A percentile compares a stretch with the other conserved stretches of the same genome.
Conservation (phyloP, 2,888 invertebrate genomes). For the Anthophora plumipes region DNA sequence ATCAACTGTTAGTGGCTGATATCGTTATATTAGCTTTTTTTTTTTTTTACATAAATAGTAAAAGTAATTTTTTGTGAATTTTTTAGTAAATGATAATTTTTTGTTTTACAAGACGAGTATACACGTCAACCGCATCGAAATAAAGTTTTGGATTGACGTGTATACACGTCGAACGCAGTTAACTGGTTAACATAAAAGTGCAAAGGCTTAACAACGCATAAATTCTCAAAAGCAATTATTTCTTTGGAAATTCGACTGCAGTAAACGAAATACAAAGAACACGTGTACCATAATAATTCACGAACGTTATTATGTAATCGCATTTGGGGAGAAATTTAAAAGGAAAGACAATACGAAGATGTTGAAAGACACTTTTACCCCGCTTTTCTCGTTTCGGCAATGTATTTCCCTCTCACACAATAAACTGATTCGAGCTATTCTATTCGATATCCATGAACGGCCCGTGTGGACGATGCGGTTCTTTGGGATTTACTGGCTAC, state of each 20-base stretch:
- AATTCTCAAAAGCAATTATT: not conserved
- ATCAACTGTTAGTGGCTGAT: too few relatives aligned
- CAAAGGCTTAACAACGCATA: too few relatives aligned
- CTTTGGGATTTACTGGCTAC: conserved; percentile 75
- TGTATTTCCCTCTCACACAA: conserved; percentile 47
- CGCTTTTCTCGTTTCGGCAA: conserved; percentile 35
- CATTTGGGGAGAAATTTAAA: not conserved
- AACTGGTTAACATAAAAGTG: too few relatives aligned
- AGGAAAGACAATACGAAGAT: not conserved
- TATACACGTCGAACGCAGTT: too few relatives aligned
- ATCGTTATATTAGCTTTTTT: too few relatives aligned
- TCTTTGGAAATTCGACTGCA: conserved; percentile 13
- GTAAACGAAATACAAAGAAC: not conserved
- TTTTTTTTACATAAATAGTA: too few relatives aligned
- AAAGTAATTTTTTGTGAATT: too few relatives aligned
- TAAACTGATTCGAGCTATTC: conserved; percentile 43
- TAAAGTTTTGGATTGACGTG: too few relatives aligned
- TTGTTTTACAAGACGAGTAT: too few relatives aligned
- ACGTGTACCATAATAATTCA: not conserved
- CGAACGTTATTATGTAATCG: not conserved
- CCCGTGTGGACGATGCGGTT: conserved; percentile 58
- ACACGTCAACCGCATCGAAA: too few relatives aligned
- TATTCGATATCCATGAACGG: conserved; percentile 49
- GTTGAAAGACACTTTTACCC: conserved; percentile 36
- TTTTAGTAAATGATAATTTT: too few relatives aligned